Percentiles rank a stretch among this genome's conserved stretches.
Evolutionary conservation across 2,797 vertebrate genomes (phyloP).

Genomic region (Ciconia nigra): DNA sequence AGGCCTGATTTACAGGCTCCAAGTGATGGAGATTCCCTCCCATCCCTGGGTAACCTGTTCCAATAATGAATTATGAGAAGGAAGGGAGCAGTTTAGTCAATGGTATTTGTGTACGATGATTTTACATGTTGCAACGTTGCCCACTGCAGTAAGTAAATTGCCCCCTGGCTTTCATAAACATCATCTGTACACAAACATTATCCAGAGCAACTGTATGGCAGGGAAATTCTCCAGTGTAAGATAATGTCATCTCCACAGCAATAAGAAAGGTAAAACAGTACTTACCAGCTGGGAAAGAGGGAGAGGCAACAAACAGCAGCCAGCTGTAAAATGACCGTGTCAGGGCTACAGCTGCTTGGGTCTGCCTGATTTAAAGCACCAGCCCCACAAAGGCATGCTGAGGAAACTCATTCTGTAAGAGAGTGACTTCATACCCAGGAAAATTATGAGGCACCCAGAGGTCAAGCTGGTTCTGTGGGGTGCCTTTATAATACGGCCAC

Average conservation of each 20-base stretch:
- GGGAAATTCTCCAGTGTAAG: conserved; percentile 53
- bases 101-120: conserved; percentile 41
- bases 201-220: conserved; percentile 30
- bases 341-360: conserved; percentile 27
- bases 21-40: neutral
- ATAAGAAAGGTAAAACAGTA: conserved; percentile 53
- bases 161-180: conserved; percentile 65
- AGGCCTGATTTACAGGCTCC: conserved; percentile 1
- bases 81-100: conserved; percentile 47
- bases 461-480: conserved; percentile 25
- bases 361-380: conserved; percentile 59
- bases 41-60: neutral
- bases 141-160: conserved; percentile 48
- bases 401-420: conserved; percentile 19
- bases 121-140: conserved; percentile 38
- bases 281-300: conserved; percentile 40
- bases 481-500: neutral
- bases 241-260: conserved; percentile 61
- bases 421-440: neutral
- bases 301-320: conserved; percentile 49
- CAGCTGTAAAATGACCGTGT: conserved; percentile 58
- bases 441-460: conserved; percentile 17
- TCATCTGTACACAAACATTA: conserved; percentile 67
- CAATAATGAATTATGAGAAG: conserved; percentile 32
- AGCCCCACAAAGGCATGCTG: conserved; percentile 6